Percentiles rank a stretch among this genome's conserved stretches.
These are phyloP conservation scores for Samia ricini DNA, from an alignment of 1,140 invertebrate genomes.

Conservation along the genomic window DNA sequence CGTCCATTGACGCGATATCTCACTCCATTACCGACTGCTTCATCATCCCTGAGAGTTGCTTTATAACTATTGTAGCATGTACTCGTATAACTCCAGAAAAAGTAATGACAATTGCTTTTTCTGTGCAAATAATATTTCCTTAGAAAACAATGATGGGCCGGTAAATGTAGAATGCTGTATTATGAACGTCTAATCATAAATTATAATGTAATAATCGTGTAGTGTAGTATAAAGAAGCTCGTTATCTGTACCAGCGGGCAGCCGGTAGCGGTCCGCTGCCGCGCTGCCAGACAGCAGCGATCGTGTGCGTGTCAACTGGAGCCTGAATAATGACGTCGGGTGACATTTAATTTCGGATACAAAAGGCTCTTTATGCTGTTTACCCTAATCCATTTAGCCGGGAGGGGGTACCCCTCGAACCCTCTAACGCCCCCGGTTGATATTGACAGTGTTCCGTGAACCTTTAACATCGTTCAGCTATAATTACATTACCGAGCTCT, in stretches of 20 bases:
- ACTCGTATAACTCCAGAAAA: too few species aligned
- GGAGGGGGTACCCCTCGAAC: slow-evolving; percentile 15
- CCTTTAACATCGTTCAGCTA: slow-evolving; percentile 52
- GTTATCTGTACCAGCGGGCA: slow-evolving; percentile 4
- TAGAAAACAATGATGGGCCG: too few species aligned
- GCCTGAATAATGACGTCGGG: slow-evolving; percentile 67
- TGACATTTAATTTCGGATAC: slow-evolving; percentile 75
- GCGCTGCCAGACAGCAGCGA: slow-evolving; percentile 20
- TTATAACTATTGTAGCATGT: too few species aligned
- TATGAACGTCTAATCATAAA: background rate
- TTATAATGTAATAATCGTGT: background rate
- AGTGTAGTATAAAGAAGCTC: background rate
- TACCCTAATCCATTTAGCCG: slow-evolving; percentile 70
- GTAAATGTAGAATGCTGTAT: background rate
- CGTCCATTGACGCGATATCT: too few species aligned
- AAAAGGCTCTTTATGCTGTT: slow-evolving; percentile 73
- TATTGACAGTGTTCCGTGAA: slow-evolving; percentile 52
- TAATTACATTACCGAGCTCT: slow-evolving; percentile 52
- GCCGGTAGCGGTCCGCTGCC: background rate
- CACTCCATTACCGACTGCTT: too few species aligned
- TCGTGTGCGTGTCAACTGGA: slow-evolving; percentile 45
- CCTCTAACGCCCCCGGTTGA: slow-evolving; percentile 38
- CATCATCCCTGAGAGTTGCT: too few species aligned
- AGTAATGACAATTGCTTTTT: too few species aligned
- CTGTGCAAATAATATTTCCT: too few species aligned